These are phyloP conservation scores for Prietella phreatophila DNA, from an alignment of 2,113 vertebrate species.

Conservation along the genomic window DNA sequence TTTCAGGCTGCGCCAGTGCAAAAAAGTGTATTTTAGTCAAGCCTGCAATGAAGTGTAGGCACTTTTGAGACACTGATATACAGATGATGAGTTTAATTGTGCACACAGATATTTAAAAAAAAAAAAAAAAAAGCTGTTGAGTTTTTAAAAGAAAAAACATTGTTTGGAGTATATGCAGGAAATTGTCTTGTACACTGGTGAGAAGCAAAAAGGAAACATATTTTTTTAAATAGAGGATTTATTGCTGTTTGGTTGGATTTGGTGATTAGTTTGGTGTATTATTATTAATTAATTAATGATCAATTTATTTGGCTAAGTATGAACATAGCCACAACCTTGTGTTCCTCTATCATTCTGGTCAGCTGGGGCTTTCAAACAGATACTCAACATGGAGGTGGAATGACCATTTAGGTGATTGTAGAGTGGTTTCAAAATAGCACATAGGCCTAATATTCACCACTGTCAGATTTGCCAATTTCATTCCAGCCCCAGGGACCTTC, in stretches of 20 bases:
- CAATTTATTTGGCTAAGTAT: background rate
- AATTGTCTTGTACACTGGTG: background rate
- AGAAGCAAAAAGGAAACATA: background rate
- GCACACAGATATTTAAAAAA: background rate
- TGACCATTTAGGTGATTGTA: conserved; percentile 14
- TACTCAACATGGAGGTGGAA: background rate
- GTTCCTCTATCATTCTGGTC: background rate
- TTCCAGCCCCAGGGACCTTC: background rate
- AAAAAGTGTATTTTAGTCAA: background rate
- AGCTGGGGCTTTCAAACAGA: background rate
- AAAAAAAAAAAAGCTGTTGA: background rate
- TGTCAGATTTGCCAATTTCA: background rate
- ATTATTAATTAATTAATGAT: background rate
- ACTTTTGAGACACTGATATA: background rate
- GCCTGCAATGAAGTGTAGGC: background rate
- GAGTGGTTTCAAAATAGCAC: conserved; percentile 1
- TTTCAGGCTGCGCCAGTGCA: background rate
- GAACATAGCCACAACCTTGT: background rate
- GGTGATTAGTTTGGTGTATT: background rate
- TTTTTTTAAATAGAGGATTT: background rate
- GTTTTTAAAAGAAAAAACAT: background rate
- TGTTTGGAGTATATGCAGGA: background rate
- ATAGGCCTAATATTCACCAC: background rate
- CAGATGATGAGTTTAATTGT: background rate
- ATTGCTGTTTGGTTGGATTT: background rate